Conservation (phyloP, 2,888 invertebrate genomes). For the Drosophila subquinaria region DNA sequence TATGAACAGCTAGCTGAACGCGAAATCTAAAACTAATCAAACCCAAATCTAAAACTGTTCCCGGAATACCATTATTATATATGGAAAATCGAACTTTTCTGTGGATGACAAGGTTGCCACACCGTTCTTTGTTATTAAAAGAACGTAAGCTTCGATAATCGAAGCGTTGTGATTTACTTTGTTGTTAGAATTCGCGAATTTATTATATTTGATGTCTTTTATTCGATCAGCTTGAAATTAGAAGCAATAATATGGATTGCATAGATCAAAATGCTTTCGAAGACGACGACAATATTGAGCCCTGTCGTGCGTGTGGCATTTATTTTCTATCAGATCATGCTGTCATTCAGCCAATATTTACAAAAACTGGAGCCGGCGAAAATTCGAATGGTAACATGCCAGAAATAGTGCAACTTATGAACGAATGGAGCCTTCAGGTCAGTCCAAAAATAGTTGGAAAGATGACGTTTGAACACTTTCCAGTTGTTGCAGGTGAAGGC, state of each 20-base stretch:
- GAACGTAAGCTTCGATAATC: too few species aligned
- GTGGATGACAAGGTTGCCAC: too few species aligned
- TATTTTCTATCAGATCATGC: constrained; percentile 52
- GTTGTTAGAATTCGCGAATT: constrained; percentile 9
- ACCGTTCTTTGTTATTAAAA: too few species aligned
- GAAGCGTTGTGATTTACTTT: constrained; percentile 27
- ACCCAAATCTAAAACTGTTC: too few species aligned
- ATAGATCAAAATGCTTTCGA: constrained; percentile 38
- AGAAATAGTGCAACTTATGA: constrained; percentile 72
- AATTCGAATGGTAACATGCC: constrained; percentile 58
- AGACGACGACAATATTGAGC: constrained; percentile 67
- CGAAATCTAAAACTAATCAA: too few species aligned
- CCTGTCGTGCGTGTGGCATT: constrained; percentile 80
- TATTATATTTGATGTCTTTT: constrained; percentile 12
- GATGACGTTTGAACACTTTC: background rate
- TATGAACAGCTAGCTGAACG: too few species aligned
- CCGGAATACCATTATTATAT: too few species aligned
- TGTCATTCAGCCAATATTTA: constrained; percentile 57
- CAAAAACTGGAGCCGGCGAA: constrained; percentile 45
- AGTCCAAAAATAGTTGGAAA: background rate
- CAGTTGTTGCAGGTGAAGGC: constrained; percentile 57
- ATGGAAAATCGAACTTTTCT: too few species aligned
- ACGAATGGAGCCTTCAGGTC: constrained; percentile 76
- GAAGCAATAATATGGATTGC: constrained; percentile 50
- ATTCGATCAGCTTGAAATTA: background rate